Evolutionary conservation across 2,888 invertebrate genomes (phyloP).

Genomic region (Encarsia formosa): DNA sequence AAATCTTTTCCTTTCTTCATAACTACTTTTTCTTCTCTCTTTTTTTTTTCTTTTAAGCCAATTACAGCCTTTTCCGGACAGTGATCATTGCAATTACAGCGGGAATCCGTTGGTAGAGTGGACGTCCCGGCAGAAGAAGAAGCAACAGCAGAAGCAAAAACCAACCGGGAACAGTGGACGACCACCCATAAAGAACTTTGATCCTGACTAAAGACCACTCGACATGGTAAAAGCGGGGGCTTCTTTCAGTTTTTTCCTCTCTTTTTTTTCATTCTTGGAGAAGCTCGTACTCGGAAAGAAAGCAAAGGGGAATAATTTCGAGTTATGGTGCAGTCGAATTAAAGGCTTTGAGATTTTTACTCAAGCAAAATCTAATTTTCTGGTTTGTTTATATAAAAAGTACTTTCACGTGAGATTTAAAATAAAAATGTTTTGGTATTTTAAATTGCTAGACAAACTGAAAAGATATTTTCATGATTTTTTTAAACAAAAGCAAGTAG

Average conservation of each 20-base stretch:
- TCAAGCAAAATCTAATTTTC: no score
- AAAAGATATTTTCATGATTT: no score
- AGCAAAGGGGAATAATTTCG: no score
- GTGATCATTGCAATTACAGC: constrained; percentile 34
- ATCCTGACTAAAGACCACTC: constrained; percentile 17
- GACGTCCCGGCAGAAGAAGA: background rate
- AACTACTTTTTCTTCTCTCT: constrained; percentile 14
- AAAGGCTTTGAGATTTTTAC: no score
- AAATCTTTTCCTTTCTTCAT: constrained; percentile 31
- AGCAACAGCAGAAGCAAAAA: constrained; percentile 4
- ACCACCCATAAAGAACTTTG: constrained; percentile 17
- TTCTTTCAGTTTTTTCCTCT: constrained; percentile 15
- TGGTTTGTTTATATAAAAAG: no score
- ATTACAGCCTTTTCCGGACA: constrained; percentile 34
- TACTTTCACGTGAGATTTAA: no score
- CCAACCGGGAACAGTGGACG: constrained; percentile 13
- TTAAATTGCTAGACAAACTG: no score
- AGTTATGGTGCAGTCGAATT: no score
- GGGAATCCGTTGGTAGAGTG: background rate
- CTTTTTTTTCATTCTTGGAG: no score
- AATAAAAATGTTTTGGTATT: no score
- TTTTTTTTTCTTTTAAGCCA: constrained; percentile 28
- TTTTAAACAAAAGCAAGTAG: no score
- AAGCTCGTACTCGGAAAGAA: no score
- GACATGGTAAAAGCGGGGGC: background rate